A percentile compares a stretch with the other conserved stretches of the same genome.
phyloP scores from a whole-genome alignment of 1,140 invertebrate species.

The Anoplophora glabripennis region DNA sequence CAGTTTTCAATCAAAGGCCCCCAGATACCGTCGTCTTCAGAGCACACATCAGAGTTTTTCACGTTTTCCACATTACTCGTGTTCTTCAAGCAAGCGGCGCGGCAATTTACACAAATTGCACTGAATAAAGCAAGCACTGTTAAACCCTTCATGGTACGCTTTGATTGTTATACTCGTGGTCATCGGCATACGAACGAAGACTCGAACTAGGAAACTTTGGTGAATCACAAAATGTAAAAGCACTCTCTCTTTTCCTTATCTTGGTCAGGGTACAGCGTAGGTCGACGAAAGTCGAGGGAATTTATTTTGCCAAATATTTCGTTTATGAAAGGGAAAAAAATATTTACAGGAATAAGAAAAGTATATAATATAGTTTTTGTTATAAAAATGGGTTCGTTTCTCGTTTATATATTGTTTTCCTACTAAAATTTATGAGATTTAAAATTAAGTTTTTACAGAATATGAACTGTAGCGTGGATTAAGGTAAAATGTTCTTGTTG shows the following conservation, averaged over 20 bases:
- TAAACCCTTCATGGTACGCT: slow-evolving; percentile 8
- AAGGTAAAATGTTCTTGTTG: too few relatives aligned
- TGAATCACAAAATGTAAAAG: not conserved
- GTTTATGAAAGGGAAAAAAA: too few relatives aligned
- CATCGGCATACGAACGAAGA: not conserved
- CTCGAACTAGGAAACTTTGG: not conserved
- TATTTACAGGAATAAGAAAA: too few relatives aligned
- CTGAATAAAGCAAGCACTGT: not conserved
- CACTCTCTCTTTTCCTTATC: slow-evolving; percentile 7
- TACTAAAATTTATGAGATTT: too few relatives aligned
- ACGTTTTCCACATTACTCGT: slow-evolving; percentile 12
- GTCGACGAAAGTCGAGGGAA: not conserved
- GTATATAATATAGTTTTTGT: too few relatives aligned
- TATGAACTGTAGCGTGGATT: too few relatives aligned
- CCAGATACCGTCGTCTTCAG: slow-evolving; percentile 41
- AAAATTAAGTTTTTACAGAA: too few relatives aligned
- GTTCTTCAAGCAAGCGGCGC: slow-evolving; percentile 19
- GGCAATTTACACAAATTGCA: slow-evolving; percentile 15
- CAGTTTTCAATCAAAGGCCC: slow-evolving; percentile 44
- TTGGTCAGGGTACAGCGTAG: too few relatives aligned
- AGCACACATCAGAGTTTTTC: slow-evolving; percentile 16
- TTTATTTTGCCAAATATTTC: too few relatives aligned
- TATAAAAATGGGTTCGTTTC: too few relatives aligned
- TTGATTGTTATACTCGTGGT: not conserved
- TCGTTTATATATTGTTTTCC: too few relatives aligned